Percentiles rank a stretch among this genome's conserved stretches.
Evolutionary conservation across 2,888 invertebrate species (phyloP).

Genomic region (Hydriomena furcata): DNA sequence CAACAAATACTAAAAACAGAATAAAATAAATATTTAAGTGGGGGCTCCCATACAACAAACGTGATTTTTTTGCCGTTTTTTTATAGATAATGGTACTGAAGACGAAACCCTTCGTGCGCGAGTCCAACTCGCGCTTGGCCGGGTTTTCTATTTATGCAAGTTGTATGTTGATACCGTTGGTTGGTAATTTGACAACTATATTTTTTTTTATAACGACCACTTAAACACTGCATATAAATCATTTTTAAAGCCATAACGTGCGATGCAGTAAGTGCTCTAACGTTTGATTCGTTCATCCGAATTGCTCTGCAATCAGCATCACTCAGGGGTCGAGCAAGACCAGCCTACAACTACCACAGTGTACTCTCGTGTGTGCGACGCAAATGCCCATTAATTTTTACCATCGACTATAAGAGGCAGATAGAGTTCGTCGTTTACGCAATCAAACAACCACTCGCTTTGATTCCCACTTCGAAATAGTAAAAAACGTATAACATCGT

Average conservation of each 20-base stretch:
- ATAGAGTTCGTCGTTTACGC: constrained; percentile 46
- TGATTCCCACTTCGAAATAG: constrained; percentile 33
- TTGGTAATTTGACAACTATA: too few species aligned
- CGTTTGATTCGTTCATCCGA: constrained; percentile 32
- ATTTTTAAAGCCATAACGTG: constrained; percentile 19
- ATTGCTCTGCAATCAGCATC: constrained; percentile 44
- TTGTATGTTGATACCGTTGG: too few species aligned
- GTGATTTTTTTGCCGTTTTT: too few species aligned
- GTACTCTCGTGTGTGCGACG: constrained; percentile 36
- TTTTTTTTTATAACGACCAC: constrained; percentile 3
- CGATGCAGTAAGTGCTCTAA: constrained; percentile 32
- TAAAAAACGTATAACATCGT: constrained; percentile 27
- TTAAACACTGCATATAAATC: neutral
- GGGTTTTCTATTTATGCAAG: too few species aligned
- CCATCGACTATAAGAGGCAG: constrained; percentile 42
- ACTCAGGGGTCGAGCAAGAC: constrained; percentile 23
- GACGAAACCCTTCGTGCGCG: too few species aligned
- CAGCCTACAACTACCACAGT: constrained; percentile 21
- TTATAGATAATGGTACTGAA: too few species aligned
- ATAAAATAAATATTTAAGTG: too few species aligned
- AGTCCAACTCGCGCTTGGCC: too few species aligned
- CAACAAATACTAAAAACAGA: too few species aligned
- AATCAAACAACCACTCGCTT: constrained; percentile 39
- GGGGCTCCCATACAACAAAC: too few species aligned
- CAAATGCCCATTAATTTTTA: constrained; percentile 50